Evolutionary conservation across 2,797 vertebrate genomes (phyloP).

Genomic region (Erpetoichthys calabaricus): DNA sequence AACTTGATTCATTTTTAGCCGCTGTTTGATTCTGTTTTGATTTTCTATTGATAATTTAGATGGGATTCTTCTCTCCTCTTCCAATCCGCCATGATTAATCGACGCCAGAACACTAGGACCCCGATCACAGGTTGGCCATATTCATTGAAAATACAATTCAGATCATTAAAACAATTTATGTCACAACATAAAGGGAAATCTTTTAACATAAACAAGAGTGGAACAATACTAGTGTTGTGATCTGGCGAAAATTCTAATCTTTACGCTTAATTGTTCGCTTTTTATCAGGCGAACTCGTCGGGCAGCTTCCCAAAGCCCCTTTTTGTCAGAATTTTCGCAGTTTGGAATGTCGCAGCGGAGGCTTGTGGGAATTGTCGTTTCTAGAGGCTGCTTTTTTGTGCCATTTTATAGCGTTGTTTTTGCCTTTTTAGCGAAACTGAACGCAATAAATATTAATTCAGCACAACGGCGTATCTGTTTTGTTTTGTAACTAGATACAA

Average conservation of each 20-base stretch:
- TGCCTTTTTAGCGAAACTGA: not conserved
- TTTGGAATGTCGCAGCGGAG: not conserved
- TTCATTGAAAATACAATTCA: not conserved
- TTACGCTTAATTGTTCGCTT: no score
- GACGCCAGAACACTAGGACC: constrained; percentile 1
- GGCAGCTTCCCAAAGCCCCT: not conserved
- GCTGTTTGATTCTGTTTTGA: not conserved
- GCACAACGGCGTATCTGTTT: no score
- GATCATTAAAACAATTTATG: no score
- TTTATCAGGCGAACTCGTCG: not conserved
- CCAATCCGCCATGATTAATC: not conserved
- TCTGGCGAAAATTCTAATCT: no score
- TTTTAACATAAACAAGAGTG: no score
- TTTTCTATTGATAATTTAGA: not conserved
- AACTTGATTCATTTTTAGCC: no score
- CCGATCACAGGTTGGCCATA: no score
- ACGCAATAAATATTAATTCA: no score
- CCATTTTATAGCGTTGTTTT: not conserved
- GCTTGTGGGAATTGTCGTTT: not conserved
- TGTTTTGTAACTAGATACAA: no score
- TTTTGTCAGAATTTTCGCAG: not conserved
- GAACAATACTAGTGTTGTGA: no score
- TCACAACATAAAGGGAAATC: no score
- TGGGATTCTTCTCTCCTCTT: not conserved
- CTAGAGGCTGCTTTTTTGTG: not conserved